phyloP scores from a whole-genome alignment of 2,113 vertebrate species.

The Dicentrarchus labrax region DNA sequence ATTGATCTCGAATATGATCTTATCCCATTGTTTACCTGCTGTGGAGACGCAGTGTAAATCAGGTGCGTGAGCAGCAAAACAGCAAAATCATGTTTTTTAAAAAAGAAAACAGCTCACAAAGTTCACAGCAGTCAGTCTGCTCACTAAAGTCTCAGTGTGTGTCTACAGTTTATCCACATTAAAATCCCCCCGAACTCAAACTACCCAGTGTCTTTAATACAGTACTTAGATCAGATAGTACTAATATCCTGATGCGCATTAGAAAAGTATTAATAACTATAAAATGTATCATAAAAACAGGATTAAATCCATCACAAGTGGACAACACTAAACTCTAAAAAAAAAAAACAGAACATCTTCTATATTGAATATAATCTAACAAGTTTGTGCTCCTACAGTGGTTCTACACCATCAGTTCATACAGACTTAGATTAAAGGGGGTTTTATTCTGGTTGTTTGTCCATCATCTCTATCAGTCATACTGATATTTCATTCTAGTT shows the following conservation, averaged over 20 bases:
- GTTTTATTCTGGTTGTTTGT: constrained; percentile 1
- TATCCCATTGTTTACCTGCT: constrained; percentile 8
- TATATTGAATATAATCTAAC: not conserved
- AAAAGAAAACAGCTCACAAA: constrained; percentile 14
- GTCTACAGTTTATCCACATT: not conserved
- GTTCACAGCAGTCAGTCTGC: constrained; percentile 34
- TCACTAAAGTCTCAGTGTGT: not conserved
- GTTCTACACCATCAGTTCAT: constrained; percentile 19
- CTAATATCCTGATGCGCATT: constrained; percentile 39
- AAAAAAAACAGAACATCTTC: not conserved
- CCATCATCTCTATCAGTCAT: not conserved
- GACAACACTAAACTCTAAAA: constrained; percentile 8
- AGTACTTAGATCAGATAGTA: constrained; percentile 38
- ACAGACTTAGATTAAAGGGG: constrained; percentile 14
- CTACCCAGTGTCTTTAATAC: constrained; percentile 29
- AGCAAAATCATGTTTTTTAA: constrained; percentile 22
- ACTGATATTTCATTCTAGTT: too few relatives aligned
- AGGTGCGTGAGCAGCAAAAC: not conserved
- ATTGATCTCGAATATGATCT: constrained; percentile 10
- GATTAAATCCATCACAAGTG: constrained; percentile 25
- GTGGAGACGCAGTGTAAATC: not conserved
- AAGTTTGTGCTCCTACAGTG: constrained; percentile 9
- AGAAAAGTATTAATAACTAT: constrained; percentile 30
- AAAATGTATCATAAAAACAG: constrained; percentile 8
- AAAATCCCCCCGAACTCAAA: not conserved